Percentiles rank a stretch among this genome's conserved stretches.
Evolutionary conservation across 2,888 invertebrate genomes (phyloP).

Genomic region (Hydraecia micacea): DNA sequence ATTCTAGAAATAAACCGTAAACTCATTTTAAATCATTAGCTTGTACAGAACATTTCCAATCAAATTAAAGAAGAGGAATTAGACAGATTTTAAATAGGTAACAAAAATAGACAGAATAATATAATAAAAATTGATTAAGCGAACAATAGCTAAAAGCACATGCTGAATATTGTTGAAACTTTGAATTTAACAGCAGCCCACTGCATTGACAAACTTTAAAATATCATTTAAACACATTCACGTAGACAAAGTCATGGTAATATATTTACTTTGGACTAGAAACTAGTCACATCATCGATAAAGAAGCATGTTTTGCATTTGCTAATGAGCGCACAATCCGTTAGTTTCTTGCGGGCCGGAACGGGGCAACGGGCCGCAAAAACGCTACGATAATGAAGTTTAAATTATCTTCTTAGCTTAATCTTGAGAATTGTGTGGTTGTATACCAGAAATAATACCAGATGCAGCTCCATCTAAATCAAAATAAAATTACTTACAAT

Average conservation of each 20-base stretch:
- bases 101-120: background rate
- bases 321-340: slow-evolving; percentile 55
- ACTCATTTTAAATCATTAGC: background rate
- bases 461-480: background rate
- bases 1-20: slow-evolving; percentile 8
- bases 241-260: background rate
- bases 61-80: background rate
- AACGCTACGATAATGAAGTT: slow-evolving; percentile 47
- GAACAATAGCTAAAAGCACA: no score
- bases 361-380: slow-evolving; percentile 51
- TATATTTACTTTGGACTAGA: slow-evolving; percentile 19
- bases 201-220: background rate
- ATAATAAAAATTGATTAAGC: background rate
- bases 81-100: background rate
- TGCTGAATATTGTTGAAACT: background rate
- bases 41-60: no score
- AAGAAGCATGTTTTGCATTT: slow-evolving; percentile 45
- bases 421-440: slow-evolving; percentile 35
- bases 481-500: background rate
- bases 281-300: slow-evolving; percentile 30
- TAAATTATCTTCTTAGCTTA: slow-evolving; percentile 42
- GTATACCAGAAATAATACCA: background rate
- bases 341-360: slow-evolving; percentile 49
- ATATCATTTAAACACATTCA: background rate
- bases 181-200: background rate